Evolutionary conservation across 2,113 vertebrate genomes (phyloP).

Genomic region (Anarhynchus alexandrinus): DNA sequence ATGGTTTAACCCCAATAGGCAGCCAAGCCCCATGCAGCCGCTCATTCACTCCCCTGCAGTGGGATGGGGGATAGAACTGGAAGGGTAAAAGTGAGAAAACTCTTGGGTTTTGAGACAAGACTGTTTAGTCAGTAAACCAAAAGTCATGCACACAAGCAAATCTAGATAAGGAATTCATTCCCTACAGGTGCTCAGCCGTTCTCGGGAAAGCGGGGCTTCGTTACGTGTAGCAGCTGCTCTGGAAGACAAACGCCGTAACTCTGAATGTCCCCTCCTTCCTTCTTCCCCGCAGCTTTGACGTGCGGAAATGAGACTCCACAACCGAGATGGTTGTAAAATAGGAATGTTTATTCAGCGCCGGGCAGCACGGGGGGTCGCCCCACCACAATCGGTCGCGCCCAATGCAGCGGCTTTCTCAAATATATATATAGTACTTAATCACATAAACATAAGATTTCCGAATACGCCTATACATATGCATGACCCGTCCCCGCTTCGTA

Average conservation of each 20-base stretch:
- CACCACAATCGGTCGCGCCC: too few relatives aligned
- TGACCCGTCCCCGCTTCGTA: too few relatives aligned
- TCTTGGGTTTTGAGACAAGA: background rate
- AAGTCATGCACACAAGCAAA: background rate
- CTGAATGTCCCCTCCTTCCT: background rate
- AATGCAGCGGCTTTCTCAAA: too few relatives aligned
- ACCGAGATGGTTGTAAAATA: too few relatives aligned
- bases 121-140: background rate
- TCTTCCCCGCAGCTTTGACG: background rate
- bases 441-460: too few relatives aligned
- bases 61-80: background rate
- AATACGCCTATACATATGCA: too few relatives aligned
- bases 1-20: background rate
- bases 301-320: too few relatives aligned
- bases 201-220: background rate
- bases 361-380: too few relatives aligned
- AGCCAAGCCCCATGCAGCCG: background rate
- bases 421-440: too few relatives aligned
- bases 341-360: too few relatives aligned
- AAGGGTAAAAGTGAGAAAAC: background rate
- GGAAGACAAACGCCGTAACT: background rate
- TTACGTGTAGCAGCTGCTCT: accelerated
- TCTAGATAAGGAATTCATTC: background rate
- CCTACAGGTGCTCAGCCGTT: background rate
- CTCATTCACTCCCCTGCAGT: accelerated